phyloP scores from a whole-genome alignment of 2,888 invertebrate genomes.

The Fragum fragum region DNA sequence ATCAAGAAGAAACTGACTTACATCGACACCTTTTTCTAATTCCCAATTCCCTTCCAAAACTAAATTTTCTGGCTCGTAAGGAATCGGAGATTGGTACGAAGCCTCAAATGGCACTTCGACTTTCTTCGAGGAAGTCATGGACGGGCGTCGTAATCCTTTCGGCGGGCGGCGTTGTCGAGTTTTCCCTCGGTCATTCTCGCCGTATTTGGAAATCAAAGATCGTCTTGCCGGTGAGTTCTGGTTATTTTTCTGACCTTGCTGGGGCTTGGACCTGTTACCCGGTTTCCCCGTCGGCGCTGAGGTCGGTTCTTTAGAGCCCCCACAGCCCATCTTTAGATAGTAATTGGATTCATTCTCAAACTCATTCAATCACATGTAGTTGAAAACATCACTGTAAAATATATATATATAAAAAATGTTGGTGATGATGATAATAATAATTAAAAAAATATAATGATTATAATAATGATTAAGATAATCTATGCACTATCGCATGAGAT shows the following conservation, averaged over 20 bases:
- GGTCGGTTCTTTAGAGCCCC: constrained; percentile 31
- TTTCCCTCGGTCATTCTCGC: background rate
- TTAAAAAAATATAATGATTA: too few relatives aligned
- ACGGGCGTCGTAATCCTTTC: constrained; percentile 44
- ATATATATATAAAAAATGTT: too few relatives aligned
- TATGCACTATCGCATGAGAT: too few relatives aligned
- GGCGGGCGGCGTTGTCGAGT: constrained; percentile 35
- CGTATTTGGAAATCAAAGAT: background rate
- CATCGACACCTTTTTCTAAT: constrained; percentile 62
- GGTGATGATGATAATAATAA: too few relatives aligned
- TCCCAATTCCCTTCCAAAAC: constrained; percentile 64
- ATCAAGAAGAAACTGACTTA: too few relatives aligned
- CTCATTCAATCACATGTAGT: too few relatives aligned
- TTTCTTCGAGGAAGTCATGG: constrained; percentile 16
- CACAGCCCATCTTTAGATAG: constrained; percentile 49
- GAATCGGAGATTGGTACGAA: constrained; percentile 11
- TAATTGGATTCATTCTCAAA: too few relatives aligned
- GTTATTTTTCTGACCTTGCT: background rate
- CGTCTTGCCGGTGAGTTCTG: constrained; percentile 14
- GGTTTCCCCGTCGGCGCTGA: background rate
- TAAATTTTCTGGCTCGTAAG: constrained; percentile 54
- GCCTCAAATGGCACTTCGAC: constrained; percentile 10
- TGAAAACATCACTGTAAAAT: too few relatives aligned
- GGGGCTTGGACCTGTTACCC: background rate
- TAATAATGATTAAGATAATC: too few relatives aligned